Evolutionary conservation across 2,888 invertebrate species (phyloP), one percentile per base, ranked within the genome.

Genomic region (Leucophenga montana): DNA sequence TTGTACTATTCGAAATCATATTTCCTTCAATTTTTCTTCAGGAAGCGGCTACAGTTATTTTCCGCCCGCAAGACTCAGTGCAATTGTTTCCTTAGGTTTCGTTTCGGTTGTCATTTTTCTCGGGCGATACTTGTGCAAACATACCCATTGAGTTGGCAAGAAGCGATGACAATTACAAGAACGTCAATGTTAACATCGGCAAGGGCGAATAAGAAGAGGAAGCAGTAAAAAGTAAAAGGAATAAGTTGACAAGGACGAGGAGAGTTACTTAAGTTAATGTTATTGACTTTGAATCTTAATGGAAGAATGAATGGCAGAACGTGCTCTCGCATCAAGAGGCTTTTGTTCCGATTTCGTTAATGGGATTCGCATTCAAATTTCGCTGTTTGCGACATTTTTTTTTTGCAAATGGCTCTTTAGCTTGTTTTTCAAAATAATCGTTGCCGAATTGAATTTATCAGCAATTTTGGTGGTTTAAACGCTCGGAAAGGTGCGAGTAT

Each of bases 221-320:
- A 54, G 54, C n/a, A 27, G 27, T 9, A 53, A 8, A n/a, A n/a
- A n/a, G 16, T 3, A 5, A 56, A 56, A 22, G 54, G 6, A 27
- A 27, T 27, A 27, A 27, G 27, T 27, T 27, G 4, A 4, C 27
- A 27, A 27, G 27, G 27, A 69, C 27, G 27, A 27, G 27, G 27
- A 71, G 72, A 68, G 71, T 67, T 71, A 74, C 73, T 77, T 77
- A 72, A 72, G 68, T 74, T 77, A 72, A 73, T 74, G 74, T 78
- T 77, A 62, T 76, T 77, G 73, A 74, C 74, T 74, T 71, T 71
- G 59, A 65, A 68, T 76, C 69, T 69, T 77, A 73, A 77, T 74
- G 73, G 69, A 71, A 77, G 71, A 75, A 77, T 72, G 72, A 77
- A 71, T 76, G 76, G 71, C 72, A 68, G 76, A 67, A 75, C 73